phyloP scores from a whole-genome alignment of 2,113 vertebrate species.

The Plectropomus leopardus region DNA sequence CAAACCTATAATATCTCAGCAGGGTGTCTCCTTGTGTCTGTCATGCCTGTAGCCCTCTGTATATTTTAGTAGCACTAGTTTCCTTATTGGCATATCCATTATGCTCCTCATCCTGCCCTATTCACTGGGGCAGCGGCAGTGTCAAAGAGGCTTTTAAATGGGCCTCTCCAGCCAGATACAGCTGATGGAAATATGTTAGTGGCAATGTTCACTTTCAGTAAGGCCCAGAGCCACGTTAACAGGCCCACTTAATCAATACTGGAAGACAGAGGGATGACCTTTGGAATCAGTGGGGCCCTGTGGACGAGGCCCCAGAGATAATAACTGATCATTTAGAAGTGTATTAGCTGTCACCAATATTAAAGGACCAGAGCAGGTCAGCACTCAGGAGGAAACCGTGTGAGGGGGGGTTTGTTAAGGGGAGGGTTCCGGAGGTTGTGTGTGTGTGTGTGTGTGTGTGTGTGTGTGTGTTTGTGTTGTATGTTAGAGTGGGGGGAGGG shows the following conservation, averaged over 20 bases:
- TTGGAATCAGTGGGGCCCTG: constrained; percentile 80
- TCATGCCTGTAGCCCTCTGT: not conserved
- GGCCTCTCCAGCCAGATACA: constrained; percentile 37
- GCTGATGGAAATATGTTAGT: constrained; percentile 73
- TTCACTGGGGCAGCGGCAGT: constrained; percentile 52
- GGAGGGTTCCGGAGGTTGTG: constrained; percentile 7
- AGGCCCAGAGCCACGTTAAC: constrained; percentile 74
- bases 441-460: too few relatives aligned
- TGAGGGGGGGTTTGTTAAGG: constrained; percentile 29
- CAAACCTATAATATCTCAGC: constrained; percentile 9
- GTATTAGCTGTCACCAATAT: constrained; percentile 83
- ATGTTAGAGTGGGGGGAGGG: not conserved
- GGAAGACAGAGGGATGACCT: constrained; percentile 83
- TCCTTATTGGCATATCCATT: constrained; percentile 74
- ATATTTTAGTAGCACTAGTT: constrained; percentile 51
- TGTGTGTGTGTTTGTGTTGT: constrained; percentile 13
- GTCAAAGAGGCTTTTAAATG: constrained; percentile 74
- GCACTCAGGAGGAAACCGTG: constrained; percentile 54
- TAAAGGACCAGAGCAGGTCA: constrained; percentile 74
- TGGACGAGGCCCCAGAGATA: constrained; percentile 82
- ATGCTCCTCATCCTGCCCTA: constrained; percentile 59
- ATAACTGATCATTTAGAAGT: constrained; percentile 84
- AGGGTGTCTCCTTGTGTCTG: constrained; percentile 1
- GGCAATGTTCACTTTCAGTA: constrained; percentile 74
- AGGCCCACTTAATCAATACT: constrained; percentile 77